Evolutionary conservation across 2,113 vertebrate species (phyloP), one percentile per base, ranked within the genome.

Genomic region (Carassius gibelio): DNA sequence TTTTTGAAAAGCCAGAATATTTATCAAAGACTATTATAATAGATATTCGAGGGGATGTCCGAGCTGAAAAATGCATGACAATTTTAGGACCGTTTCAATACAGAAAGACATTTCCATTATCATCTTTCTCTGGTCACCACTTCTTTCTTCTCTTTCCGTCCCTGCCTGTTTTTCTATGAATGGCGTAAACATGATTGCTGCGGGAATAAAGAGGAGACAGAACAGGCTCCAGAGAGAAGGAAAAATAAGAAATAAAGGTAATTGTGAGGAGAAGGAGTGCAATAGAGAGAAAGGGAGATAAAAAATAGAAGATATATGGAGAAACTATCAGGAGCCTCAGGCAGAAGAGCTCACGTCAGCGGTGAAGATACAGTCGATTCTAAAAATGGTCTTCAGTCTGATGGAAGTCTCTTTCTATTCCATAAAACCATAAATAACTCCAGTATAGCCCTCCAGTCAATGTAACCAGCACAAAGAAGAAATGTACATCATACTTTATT

Each of bases 1-100:
- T 95, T 97, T 96, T 95, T 95, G 92, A 90, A 93, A 88, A 95
- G 89, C 85, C 94, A 94, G 98, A 96, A 99, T 98, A 97, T 99
- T 99, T 97, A 96, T 92, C 81, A 88, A 92, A 95, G 85, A 92
- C 88, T 87, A 1, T 42, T 7, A 42, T 87, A 26, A 91, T 93
- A 84, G 92, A 94, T 94, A 91, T 90, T 90, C 81, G 85, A 92
- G 88, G 88, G 94, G 92, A 92, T 91, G 89, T 88, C 91, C 93
- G 79, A 81, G 77, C 78, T 90, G 78, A 90, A 61, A 92, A 90
- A 90, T 83, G 17, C 82, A 87, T 83, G 79, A 75, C 38, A 72
- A 83, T 88, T 48, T 19, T 84, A 75, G 80, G 81, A 85, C 83
- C 85, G 69, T 87, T 81, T 84, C 81, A 77, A 84, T 82, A 48